phyloP scores from a whole-genome alignment of 2,797 vertebrate genomes.

The Parauchenoglanis ngamensis region DNA sequence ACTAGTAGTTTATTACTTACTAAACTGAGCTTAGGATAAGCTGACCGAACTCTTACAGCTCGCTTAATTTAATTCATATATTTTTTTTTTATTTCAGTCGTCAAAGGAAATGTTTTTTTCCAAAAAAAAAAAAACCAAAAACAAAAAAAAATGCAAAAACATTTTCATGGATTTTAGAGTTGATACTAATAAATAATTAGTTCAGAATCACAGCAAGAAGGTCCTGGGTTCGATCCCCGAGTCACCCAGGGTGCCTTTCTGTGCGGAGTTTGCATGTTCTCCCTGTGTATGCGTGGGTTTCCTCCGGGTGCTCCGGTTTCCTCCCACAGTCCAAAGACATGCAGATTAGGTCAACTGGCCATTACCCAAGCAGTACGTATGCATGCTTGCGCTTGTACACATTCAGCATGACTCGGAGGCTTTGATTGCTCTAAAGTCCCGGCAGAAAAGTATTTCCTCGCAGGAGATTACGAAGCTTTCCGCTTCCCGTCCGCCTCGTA shows the following conservation, averaged over 20 bases:
- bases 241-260: too few species aligned
- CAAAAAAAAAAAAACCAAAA: not conserved
- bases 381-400: not conserved
- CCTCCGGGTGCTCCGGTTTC: too few species aligned
- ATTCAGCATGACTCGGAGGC: not conserved
- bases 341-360: too few species aligned
- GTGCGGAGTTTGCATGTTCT: too few species aligned
- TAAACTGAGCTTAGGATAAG: not conserved
- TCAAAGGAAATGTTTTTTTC: too few species aligned
- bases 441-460: constrained; percentile 12
- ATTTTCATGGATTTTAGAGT: not conserved
- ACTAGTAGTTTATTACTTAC: not conserved
- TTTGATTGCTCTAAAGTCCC: not conserved
- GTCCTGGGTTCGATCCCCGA: too few species aligned
- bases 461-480: constrained; percentile 30
- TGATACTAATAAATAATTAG: not conserved
- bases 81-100: too few species aligned
- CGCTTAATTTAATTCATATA: too few species aligned
- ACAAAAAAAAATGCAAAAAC: too few species aligned
- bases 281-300: too few species aligned
- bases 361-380: not conserved
- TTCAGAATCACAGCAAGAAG: too few species aligned
- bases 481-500: not conserved
- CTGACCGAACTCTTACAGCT: not conserved
- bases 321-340: too few species aligned